phyloP scores from a whole-genome alignment of 2,797 vertebrate genomes.

The Coregonus sp. region DNA sequence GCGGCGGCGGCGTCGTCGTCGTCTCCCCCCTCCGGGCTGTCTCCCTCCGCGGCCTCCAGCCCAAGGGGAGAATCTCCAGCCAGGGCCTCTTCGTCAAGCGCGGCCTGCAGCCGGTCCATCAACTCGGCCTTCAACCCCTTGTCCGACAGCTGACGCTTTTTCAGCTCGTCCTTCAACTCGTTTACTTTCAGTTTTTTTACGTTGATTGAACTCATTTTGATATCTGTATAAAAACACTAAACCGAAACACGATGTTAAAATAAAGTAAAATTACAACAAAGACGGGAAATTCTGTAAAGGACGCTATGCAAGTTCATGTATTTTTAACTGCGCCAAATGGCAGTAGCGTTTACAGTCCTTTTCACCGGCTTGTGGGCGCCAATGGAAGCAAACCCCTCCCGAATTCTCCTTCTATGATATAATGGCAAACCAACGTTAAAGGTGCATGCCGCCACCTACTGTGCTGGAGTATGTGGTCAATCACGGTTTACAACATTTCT shows the following conservation, averaged over 20 bases:
- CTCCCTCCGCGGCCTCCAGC: conserved; percentile 53
- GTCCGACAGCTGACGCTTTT: conserved; percentile 91
- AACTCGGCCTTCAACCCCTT: conserved; percentile 98
- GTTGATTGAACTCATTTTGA: conserved; percentile 90
- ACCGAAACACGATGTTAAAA: conserved; percentile 4
- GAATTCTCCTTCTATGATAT: conserved; percentile 9
- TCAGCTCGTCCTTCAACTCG: conserved; percentile 97
- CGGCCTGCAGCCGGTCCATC: conserved; percentile 96
- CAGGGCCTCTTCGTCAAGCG: conserved; percentile 84
- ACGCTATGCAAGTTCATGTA: conserved; percentile 49
- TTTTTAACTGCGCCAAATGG: conserved; percentile 73
- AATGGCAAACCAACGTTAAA: too few relatives aligned
- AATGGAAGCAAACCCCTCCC: conserved; percentile 38
- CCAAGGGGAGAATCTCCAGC: conserved; percentile 65
- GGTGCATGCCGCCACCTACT: too few relatives aligned
- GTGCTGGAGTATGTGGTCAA: too few relatives aligned
- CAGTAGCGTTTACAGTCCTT: conserved; percentile 52
- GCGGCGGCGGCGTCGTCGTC: not conserved
- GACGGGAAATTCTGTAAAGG: conserved; percentile 54
- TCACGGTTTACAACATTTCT: too few relatives aligned
- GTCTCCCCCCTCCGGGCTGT: conserved; percentile 21
- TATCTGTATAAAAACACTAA: conserved; percentile 15
- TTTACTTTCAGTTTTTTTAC: conserved; percentile 98
- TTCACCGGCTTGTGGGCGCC: conserved; percentile 46
- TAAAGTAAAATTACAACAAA: conserved; percentile 16